Evolutionary conservation across 2,888 invertebrate species (phyloP).

Genomic region (Crioceris asparagi): DNA sequence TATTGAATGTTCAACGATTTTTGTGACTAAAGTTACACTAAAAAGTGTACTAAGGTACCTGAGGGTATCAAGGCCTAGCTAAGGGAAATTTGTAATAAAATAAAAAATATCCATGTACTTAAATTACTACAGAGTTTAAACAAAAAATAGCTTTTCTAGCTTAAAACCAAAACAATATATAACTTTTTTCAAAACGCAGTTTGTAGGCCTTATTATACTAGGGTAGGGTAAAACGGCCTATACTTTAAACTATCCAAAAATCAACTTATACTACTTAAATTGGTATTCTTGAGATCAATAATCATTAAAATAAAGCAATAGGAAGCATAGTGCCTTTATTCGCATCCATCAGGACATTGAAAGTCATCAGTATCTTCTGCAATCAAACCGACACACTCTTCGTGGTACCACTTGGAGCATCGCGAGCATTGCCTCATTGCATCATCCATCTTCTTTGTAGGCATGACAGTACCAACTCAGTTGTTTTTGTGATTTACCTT

Average conservation of each 20-base stretch:
- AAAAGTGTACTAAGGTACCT: too few species aligned
- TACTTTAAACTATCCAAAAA: neutral
- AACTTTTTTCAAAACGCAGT: too few species aligned
- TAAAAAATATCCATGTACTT: too few species aligned
- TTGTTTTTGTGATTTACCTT: too few species aligned
- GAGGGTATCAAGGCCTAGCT: too few species aligned
- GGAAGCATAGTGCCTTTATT: neutral
- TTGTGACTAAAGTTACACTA: too few species aligned
- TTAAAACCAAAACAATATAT: too few species aligned
- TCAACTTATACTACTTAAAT: neutral
- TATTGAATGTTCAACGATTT: too few species aligned
- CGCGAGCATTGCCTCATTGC: constrained; percentile 4
- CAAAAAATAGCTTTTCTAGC: too few species aligned
- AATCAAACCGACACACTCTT: constrained; percentile 7
- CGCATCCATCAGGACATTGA: neutral
- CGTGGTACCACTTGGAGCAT: constrained; percentile 8
- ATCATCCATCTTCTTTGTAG: constrained; percentile 3
- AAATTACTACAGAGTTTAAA: too few species aligned
- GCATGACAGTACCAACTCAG: constrained; percentile 6
- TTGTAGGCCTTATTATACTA: neutral
- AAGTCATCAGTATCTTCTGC: neutral
- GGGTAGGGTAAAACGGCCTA: too few species aligned
- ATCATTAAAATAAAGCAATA: neutral
- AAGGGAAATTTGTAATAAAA: too few species aligned
- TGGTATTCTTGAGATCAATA: neutral